Evolutionary conservation across 1,140 invertebrate genomes (phyloP), one percentile per base, ranked within the genome.

Genomic region (Ooceraea biroi): DNA sequence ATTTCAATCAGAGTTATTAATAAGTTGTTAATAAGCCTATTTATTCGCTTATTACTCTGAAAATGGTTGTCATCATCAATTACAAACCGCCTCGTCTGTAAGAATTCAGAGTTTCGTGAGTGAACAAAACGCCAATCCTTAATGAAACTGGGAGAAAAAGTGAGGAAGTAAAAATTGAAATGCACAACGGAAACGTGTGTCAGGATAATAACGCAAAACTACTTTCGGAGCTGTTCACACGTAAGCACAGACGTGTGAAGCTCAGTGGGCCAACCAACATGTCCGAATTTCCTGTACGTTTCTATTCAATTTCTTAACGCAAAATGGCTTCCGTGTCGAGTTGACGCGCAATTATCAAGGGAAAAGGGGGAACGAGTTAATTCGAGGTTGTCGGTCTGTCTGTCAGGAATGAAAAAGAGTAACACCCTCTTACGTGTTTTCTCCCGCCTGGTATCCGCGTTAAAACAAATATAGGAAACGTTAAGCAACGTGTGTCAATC

Each of bases 381-480:
- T 93, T 91, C 88, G 83, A 93, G 88, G 83, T 86, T 93, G 93
- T 92, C 93, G 85, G 87, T 87, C 85, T 89, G 87, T 72, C 89
- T 77, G 87, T 92, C 86, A 41, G 76, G 85, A 87, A 69, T 27
- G 74, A 68, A 50, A 85, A 72, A 71, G 83, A 68, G 82, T 82
- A 89, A 90, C 90, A 89, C 85, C 86, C 82, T 86, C 61, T 83
- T 58, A 19, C 36, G 36, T 69, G 17, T 80, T 69, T 80, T 61
- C 57, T 48, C 30, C 46, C 83, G 50, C 12, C 66, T 69, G 17
- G 50, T 25, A 11, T 60, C 48, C n/a, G n/a, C 19, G 77, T 19
- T 88, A 77, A 90, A 89, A 89, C 84, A 89, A 90, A 89, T 78
- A 85, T 44, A 85, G 86, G 46, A 85, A 88, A 66, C 85, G 10